Percentiles rank a stretch among this genome's conserved stretches.
phyloP scores from a whole-genome alignment of 2,888 invertebrate species.

The Glaucopsyche alexis region DNA sequence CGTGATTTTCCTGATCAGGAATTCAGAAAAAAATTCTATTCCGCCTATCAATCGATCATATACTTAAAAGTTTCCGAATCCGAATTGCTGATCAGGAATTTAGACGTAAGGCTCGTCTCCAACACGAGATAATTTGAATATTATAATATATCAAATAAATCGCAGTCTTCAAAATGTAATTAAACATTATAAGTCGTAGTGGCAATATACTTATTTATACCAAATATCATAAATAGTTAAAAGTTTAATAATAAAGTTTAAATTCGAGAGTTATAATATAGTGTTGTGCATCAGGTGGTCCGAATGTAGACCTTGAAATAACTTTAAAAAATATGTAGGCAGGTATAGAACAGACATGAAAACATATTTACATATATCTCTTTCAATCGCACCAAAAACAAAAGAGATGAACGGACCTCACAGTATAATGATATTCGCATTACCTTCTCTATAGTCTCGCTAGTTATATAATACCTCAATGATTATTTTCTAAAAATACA shows the following conservation, averaged over 20 bases:
- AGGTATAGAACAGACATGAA: not conserved
- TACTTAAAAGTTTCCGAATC: not conserved
- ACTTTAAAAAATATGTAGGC: not conserved
- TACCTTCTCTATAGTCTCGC: not conserved
- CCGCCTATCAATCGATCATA: not conserved
- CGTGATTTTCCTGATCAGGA: not conserved
- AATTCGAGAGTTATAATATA: constrained; percentile 47
- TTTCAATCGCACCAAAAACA: not conserved
- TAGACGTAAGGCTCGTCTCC: not conserved
- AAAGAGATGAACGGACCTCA: not conserved
- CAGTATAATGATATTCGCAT: not conserved
- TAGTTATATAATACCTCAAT: not conserved
- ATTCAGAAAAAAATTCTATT: not conserved
- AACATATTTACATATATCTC: not conserved
- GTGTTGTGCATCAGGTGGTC: constrained; percentile 27
- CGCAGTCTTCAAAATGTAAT: constrained; percentile 49
- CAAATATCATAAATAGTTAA: constrained; percentile 37
- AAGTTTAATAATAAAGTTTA: constrained; percentile 44
- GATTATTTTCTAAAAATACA: not conserved
- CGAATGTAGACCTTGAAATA: not conserved
- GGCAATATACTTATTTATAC: constrained; percentile 36
- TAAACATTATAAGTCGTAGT: constrained; percentile 40
- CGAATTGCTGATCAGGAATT: not conserved
- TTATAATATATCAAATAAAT: constrained; percentile 45
- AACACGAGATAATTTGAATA: constrained; percentile 42